Evolutionary conservation across 2,888 invertebrate species (phyloP).

Genomic region (Labia minor): DNA sequence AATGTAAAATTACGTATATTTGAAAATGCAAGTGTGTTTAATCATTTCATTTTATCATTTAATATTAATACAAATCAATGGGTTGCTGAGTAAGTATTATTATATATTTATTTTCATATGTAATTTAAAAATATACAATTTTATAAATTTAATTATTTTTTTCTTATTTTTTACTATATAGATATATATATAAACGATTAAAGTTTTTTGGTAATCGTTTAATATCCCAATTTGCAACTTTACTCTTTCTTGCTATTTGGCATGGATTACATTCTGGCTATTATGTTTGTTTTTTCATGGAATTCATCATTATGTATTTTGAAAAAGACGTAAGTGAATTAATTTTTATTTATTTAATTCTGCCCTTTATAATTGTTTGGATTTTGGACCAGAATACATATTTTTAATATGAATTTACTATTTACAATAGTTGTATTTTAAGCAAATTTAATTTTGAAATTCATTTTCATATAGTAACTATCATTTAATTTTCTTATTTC

Average conservation of each 20-base stretch:
- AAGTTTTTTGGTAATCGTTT: slow-evolving; percentile 76
- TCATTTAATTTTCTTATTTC: too few species aligned
- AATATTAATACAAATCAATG: slow-evolving; percentile 94
- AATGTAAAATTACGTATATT: slow-evolving; percentile 75
- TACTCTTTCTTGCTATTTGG: slow-evolving; percentile 87
- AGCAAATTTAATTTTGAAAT: slow-evolving; percentile 14
- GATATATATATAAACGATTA: slow-evolving; percentile 84
- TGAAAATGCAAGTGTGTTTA: slow-evolving; percentile 74
- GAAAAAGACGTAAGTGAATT: slow-evolving; percentile 63
- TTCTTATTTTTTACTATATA: too few species aligned
- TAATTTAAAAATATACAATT: neutral
- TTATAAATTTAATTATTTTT: neutral
- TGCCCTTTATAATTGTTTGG: slow-evolving; percentile 15
- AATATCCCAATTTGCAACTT: slow-evolving; percentile 67
- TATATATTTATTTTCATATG: slow-evolving; percentile 14
- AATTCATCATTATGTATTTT: slow-evolving; percentile 74
- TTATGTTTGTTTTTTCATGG: slow-evolving; percentile 83
- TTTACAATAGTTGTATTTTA: slow-evolving; percentile 23
- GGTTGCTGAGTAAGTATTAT: slow-evolving; percentile 58
- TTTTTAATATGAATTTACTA: neutral
- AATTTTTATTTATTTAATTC: neutral
- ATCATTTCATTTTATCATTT: slow-evolving; percentile 81
- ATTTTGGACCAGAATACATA: neutral
- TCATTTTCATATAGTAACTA: too few species aligned
- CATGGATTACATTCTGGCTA: slow-evolving; percentile 93